Conservation (phyloP, 35 echinoderm and acorn worm species). For the Patiria miniata region DNA sequence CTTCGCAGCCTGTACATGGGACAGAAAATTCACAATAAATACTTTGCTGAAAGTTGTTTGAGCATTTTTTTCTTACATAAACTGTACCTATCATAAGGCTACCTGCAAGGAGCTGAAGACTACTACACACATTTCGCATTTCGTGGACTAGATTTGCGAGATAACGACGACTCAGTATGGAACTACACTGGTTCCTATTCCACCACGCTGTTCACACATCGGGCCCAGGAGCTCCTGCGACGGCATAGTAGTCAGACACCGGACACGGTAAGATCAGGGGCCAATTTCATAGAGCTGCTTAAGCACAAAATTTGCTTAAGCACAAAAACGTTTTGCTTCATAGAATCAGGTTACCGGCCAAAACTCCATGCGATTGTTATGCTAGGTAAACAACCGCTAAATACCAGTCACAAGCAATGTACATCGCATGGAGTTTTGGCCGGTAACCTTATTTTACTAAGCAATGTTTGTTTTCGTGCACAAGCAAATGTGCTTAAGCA, state of each 20-base stretch:
- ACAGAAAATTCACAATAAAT: too few relatives aligned
- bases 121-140: background rate
- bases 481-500: too few relatives aligned
- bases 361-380: too few relatives aligned
- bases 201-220: constrained; percentile 48
- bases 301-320: too few relatives aligned
- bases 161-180: background rate
- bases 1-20: background rate
- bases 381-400: too few relatives aligned
- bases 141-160: constrained; percentile 49
- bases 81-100: background rate
- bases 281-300: too few relatives aligned
- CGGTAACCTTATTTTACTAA: too few relatives aligned
- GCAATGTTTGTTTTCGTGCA: too few relatives aligned
- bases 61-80: background rate
- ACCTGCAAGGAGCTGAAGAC: background rate
- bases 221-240: constrained; percentile 46
- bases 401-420: too few relatives aligned
- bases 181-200: constrained; percentile 58
- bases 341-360: too few relatives aligned
- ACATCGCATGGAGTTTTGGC: too few relatives aligned
- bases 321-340: too few relatives aligned
- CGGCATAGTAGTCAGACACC: constrained; percentile 37
- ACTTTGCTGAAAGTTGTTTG: background rate
- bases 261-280: constrained; percentile 27